These are phyloP conservation scores for Pachymerium ferrugineum DNA, from an alignment of 2,888 invertebrate genomes.

Conservation along the genomic window DNA sequence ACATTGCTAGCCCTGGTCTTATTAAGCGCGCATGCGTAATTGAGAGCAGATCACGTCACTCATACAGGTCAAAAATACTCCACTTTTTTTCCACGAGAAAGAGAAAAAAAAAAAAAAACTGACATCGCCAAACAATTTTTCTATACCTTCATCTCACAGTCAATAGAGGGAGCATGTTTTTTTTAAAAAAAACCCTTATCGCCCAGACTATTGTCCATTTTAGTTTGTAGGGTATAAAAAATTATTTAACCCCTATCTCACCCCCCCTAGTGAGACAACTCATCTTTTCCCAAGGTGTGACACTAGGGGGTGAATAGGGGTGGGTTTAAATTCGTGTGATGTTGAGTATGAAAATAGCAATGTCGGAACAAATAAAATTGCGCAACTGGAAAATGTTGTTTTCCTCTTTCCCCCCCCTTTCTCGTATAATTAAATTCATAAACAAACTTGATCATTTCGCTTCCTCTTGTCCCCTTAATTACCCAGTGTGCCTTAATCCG, in stretches of 20 bases:
- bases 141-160: too few species aligned
- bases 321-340: background rate
- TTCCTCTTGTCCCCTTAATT: conserved; percentile 18
- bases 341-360: background rate
- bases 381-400: conserved; percentile 18
- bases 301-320: too few species aligned
- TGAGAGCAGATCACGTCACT: conserved; percentile 8
- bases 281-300: too few species aligned
- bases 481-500: background rate
- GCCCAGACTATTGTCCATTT: too few species aligned
- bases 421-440: conserved; percentile 20
- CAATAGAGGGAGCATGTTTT: too few species aligned
- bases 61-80: background rate
- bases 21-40: conserved; percentile 13
- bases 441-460: conserved; percentile 19
- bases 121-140: too few species aligned
- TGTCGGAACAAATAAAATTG: background rate
- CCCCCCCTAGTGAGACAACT: too few species aligned
- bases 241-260: too few species aligned
- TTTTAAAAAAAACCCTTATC: too few species aligned
- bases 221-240: too few species aligned
- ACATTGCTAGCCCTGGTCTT: background rate
- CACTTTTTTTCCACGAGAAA: background rate
- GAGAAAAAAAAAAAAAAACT: too few species aligned
- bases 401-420: background rate